Conservation (phyloP, 2,113 vertebrate genomes). For the Salvelinus namaycush region DNA sequence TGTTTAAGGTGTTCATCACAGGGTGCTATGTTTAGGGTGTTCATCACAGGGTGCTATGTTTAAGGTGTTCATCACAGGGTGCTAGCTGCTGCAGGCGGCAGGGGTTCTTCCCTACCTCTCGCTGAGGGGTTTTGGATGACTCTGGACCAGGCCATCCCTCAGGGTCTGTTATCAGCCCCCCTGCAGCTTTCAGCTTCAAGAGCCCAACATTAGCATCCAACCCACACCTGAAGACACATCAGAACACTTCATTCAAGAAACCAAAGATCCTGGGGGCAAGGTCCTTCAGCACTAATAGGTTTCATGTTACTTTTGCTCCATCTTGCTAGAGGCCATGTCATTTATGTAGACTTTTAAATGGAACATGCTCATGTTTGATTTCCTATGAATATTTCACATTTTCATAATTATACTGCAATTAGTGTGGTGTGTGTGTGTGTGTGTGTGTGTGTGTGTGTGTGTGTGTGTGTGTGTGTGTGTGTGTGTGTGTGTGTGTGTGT, state of each 20-base stretch:
- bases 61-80: no score
- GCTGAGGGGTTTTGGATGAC: constrained; percentile 37
- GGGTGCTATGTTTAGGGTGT: no score
- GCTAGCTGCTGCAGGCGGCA: not conserved
- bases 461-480: no score
- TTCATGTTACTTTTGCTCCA: constrained; percentile 33
- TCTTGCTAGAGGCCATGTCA: constrained; percentile 44
- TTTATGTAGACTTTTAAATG: not conserved
- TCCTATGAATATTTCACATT: constrained; percentile 50
- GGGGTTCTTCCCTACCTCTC: not conserved
- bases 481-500: no score
- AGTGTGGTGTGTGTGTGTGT: constrained; percentile 17
- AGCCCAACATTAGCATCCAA: not conserved
- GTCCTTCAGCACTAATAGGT: constrained; percentile 35
- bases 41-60: no score
- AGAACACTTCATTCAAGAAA: not conserved
- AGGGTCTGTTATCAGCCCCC: constrained; percentile 5
- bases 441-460: no score
- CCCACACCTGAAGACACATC: not conserved
- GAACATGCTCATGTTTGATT: constrained; percentile 48
- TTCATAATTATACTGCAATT: constrained; percentile 57
- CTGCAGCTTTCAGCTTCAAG: constrained; percentile 19
- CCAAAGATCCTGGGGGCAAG: not conserved
- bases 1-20: no score
- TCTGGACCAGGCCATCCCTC: constrained; percentile 22